Percentiles rank a stretch among this genome's conserved stretches.
Conservation (phyloP, 2,113 vertebrate genomes). For the Pterocles burchelli region DNA sequence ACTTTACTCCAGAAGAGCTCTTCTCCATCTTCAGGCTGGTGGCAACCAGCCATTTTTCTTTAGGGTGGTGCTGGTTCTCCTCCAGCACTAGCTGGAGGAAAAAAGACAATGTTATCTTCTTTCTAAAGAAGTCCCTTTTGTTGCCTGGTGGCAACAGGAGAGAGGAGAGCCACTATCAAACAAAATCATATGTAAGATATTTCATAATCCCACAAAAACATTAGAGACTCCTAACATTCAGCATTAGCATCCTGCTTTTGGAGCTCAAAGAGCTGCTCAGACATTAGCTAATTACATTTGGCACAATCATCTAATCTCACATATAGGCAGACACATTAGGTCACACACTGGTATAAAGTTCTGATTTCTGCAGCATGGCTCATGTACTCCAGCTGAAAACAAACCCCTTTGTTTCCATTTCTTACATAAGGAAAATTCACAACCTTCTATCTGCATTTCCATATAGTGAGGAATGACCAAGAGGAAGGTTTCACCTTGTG, state of each 20-base stretch:
- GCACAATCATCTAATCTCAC: not conserved
- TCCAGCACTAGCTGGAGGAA: not conserved
- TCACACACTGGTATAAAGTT: not conserved
- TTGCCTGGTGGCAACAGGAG: not conserved
- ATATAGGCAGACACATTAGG: not conserved
- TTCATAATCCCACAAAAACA: not conserved
- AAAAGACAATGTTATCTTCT: not conserved
- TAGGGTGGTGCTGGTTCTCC: not conserved
- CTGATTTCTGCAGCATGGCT: not conserved
- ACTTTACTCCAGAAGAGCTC: not conserved
- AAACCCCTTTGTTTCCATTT: not conserved
- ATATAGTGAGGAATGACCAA: not conserved
- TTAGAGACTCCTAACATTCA: not conserved
- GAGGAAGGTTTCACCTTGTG: not conserved
- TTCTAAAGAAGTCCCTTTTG: not conserved
- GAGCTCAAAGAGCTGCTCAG: not conserved
- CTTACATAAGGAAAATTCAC: not conserved
- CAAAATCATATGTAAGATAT: not conserved
- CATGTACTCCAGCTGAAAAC: not conserved
- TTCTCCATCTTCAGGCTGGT: not conserved
- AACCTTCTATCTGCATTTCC: not conserved
- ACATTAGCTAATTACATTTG: constrained; percentile 21
- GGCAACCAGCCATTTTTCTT: not conserved
- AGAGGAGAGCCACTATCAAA: not conserved
- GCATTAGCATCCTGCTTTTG: not conserved